Base-by-base conservation (phyloP, 2,888 invertebrate genomes). In the Nymphalis c-album region DNA sequence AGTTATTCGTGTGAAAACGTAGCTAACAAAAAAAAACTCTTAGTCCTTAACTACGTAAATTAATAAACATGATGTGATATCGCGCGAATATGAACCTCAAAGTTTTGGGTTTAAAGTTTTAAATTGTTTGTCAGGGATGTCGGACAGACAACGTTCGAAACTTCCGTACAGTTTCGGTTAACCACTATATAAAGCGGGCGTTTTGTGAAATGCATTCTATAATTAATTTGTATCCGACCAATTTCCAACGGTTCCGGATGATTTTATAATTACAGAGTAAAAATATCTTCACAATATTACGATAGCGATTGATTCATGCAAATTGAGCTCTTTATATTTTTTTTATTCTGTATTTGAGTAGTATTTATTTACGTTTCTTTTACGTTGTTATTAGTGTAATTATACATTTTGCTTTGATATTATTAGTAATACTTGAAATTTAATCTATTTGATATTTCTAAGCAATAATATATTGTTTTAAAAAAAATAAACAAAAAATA, bases 101-200 rank as follows among this genome's bases (percentile, higher is more conserved):
- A 58, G 48, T 50, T 20, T 63, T 48, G 48, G n/a, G 7, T 5
- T 31, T 31, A 8, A 55, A 55, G n/a, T 35, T 26, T 35, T 7
- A 53, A 8, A 53, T 53, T 16, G 53, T 26, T 26, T 26, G 53
- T 17, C 26, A 7, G 26, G 5, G 8, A n/a, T 31, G 26, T 55
- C 8, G 16, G 48, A 48, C n/a, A 48, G 48, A 48, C 48, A 51
- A 20, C 26, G 50, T 62, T 64, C 63, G 16, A 53, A 68, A 71
- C 63, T 64, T 68, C 31, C 55, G 55, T 35, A 55, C 66, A 22
- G 62, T 48, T 63, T 67, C 63, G 68, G 67, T 69, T 70, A 69
- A 71, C 71, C 70, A 70, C 68, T 71, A 64, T 69, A 66, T 69
- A 69, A 70, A 62, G 63, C 65, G 51, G 50, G n/a, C 64, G 62